Evolutionary conservation across 1,140 invertebrate species (phyloP), one percentile per base, ranked within the genome.

Genomic region (Euura lappo): DNA sequence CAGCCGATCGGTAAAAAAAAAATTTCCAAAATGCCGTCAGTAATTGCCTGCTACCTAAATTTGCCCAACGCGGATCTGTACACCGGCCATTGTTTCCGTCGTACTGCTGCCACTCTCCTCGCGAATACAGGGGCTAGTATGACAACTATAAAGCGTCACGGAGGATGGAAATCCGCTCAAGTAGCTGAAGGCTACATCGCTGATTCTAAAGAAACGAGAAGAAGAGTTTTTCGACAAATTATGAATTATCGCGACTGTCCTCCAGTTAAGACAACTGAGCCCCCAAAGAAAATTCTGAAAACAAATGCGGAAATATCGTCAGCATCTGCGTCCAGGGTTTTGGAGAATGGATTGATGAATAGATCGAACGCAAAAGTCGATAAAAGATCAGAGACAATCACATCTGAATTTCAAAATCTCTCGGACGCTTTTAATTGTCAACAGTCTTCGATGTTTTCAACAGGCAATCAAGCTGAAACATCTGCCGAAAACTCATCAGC

Each of bases 61-160:
- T 71, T 81, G 42, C 45, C 72, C 65, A 69, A 79, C 70, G 64
- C 76, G n/a, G 68, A 78, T 70, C 6, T 44, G 42, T 81, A 79
- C 65, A 80, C 77, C 44, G 79, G 77, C 4, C 77, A 80, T 74
- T 78, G 71, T 47, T 80, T 78, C 47, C 72, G 76, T 43, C 68
- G 75, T 70, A 75, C 77, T 11, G 75, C 71, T 42, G 74, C 76
- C 4, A 76, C 75, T 42, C 70, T 80, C 42, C 64, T 78, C 45
- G 72, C 75, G 28, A 73, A 81, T 60, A 68, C 74, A 45, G 80
- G 79, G 67, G 81, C 76, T 13, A 72, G 75, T 72, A 71, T 82
- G 28, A 73, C 66, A 11, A 76, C 65, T 44, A 44, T 82, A 47
- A 79, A 81, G 72, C 68, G 73, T 43, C 28, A 77, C 46, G 77